Evolutionary conservation across 2,888 invertebrate species (phyloP).

Genomic region (Yponomeuta malinellus): DNA sequence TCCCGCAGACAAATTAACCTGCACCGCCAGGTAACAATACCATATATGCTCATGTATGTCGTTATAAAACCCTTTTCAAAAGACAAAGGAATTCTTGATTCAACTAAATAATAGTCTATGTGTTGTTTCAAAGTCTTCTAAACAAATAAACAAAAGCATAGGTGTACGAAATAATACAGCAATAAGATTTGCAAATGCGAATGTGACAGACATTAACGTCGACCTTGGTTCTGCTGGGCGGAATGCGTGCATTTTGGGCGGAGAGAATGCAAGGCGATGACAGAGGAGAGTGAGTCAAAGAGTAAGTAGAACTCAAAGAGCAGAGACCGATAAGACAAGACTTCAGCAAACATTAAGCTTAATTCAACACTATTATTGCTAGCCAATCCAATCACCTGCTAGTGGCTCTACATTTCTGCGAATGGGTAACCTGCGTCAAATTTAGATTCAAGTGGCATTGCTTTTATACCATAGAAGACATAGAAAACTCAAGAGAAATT

Average conservation of each 20-base stretch:
- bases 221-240: conserved; percentile 24
- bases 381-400: too few species aligned
- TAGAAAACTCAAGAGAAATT: too few species aligned
- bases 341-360: not conserved
- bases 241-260: conserved; percentile 28
- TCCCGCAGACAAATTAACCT: conserved; percentile 11
- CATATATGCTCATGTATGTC: not conserved
- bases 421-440: too few species aligned
- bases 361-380: too few species aligned
- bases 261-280: conserved; percentile 10
- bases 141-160: too few species aligned
- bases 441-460: too few species aligned
- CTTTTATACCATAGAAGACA: too few species aligned
- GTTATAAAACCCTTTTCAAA: not conserved
- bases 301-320: not conserved
- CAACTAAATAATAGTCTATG: not conserved
- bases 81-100: not conserved
- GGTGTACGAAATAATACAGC: too few species aligned
- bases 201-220: not conserved
- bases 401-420: too few species aligned
- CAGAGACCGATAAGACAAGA: too few species aligned
- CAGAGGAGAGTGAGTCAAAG: conserved; percentile 7
- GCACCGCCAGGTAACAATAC: not conserved
- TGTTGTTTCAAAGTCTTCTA: too few species aligned
- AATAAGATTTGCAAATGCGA: not conserved